Percentiles rank a stretch among this genome's conserved stretches.
Evolutionary conservation across 2,113 vertebrate genomes (phyloP).

Genomic region (Aptenodytes forsteri): DNA sequence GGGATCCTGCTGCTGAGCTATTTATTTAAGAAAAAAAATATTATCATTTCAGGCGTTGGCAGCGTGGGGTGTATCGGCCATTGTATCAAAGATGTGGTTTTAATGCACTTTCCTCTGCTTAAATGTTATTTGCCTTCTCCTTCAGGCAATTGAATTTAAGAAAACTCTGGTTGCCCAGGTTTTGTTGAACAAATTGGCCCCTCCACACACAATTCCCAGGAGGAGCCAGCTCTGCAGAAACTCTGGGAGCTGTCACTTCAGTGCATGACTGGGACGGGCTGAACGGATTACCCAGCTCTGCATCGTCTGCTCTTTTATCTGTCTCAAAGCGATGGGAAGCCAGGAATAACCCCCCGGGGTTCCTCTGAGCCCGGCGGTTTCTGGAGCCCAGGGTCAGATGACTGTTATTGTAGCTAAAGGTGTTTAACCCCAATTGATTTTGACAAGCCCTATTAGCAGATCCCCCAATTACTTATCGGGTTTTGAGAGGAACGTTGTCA

Average conservation of each 20-base stretch:
- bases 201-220: slow-evolving; percentile 44
- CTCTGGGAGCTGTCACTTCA: slow-evolving; percentile 62
- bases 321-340: slow-evolving; percentile 45
- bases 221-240: slow-evolving; percentile 63
- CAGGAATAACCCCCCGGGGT: slow-evolving; percentile 43
- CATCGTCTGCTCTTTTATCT: slow-evolving; percentile 57
- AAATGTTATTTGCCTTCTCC: slow-evolving; percentile 70
- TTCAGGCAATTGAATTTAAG: slow-evolving; percentile 74
- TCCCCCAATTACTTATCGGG: slow-evolving; percentile 37
- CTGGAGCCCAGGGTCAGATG: slow-evolving; percentile 45
- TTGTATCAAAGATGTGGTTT: slow-evolving; percentile 69
- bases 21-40: slow-evolving; percentile 75
- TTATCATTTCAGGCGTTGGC: slow-evolving; percentile 68
- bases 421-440: slow-evolving; percentile 63
- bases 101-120: slow-evolving; percentile 66
- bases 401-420: slow-evolving; percentile 58
- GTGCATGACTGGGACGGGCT: slow-evolving; percentile 23
- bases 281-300: slow-evolving; percentile 53
- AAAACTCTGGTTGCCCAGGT: slow-evolving; percentile 63
- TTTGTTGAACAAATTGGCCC: slow-evolving; percentile 61
- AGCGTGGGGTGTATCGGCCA: slow-evolving; percentile 31
- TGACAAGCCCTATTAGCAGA: slow-evolving; percentile 57
- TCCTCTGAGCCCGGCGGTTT: neutral
- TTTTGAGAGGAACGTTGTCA: neutral
- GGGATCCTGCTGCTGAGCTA: slow-evolving; percentile 33